phyloP scores from a whole-genome alignment of 1,140 invertebrate genomes.

The Polyergus mexicanus region DNA sequence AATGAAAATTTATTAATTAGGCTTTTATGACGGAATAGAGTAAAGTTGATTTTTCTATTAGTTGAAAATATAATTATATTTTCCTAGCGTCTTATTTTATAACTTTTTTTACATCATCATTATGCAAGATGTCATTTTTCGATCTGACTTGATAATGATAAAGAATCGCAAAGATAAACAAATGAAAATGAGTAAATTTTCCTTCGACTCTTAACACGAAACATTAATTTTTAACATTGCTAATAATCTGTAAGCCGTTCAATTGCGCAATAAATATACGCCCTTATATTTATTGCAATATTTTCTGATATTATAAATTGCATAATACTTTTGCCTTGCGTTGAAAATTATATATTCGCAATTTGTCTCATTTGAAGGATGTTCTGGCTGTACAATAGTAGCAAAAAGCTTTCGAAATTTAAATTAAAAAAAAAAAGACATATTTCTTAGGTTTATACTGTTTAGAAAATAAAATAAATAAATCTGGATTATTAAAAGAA shows the following conservation, averaged over 20 bases:
- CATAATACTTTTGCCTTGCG: background rate
- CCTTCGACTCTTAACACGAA: background rate
- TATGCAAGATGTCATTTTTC: slow-evolving; percentile 2
- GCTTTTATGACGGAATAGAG: too few relatives aligned
- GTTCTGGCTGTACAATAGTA: too few relatives aligned
- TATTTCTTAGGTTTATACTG: too few relatives aligned
- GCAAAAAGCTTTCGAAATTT: too few relatives aligned
- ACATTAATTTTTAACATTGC: background rate
- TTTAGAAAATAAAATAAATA: too few relatives aligned
- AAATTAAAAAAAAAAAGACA: too few relatives aligned
- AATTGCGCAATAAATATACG: background rate
- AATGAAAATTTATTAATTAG: background rate
- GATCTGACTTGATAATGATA: background rate
- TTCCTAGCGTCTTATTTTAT: background rate
- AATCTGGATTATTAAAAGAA: too few relatives aligned
- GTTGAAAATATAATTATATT: too few relatives aligned
- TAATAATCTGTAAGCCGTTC: background rate
- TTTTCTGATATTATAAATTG: background rate
- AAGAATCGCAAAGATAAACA: background rate
- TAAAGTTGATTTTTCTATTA: background rate
- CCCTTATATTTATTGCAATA: background rate
- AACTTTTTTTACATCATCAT: slow-evolving; percentile 17
- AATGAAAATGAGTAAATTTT: slow-evolving; percentile 3
- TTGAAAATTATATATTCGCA: background rate
- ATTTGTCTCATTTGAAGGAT: background rate